A percentile compares a stretch with the other conserved stretches of the same genome.
phyloP scores from a whole-genome alignment of 2,113 vertebrate genomes.

The Hydropotes inermis region DNA sequence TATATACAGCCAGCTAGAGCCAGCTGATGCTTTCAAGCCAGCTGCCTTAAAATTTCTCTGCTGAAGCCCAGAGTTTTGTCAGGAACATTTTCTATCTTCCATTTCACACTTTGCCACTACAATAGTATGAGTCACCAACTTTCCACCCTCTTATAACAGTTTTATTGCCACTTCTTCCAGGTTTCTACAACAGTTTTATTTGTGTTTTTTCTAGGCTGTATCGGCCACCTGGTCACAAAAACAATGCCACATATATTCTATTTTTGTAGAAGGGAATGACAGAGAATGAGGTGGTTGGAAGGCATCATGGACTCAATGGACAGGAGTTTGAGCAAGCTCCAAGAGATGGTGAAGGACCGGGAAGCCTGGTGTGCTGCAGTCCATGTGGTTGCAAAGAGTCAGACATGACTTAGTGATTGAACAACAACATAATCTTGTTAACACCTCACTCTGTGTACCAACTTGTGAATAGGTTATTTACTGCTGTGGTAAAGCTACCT shows the following conservation, averaged over 20 bases:
- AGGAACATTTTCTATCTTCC: not conserved
- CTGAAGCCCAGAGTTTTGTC: not conserved
- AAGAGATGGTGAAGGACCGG: not conserved
- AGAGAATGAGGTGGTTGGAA: not conserved
- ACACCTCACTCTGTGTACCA: not conserved
- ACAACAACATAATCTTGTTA: not conserved
- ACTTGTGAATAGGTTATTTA: not conserved
- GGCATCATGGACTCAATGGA: not conserved
- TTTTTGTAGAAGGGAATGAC: not conserved
- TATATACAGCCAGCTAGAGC: not conserved
- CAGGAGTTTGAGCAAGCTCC: not conserved
- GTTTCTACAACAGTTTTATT: not conserved
- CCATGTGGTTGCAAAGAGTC: not conserved
- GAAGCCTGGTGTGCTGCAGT: not conserved
- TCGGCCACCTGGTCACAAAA: not conserved
- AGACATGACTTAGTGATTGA: not conserved
- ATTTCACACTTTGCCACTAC: not conserved
- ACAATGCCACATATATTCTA: not conserved
- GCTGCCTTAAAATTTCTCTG: not conserved
- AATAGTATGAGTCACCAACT: not conserved
- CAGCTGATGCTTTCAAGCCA: not conserved
- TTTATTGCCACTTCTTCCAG: not conserved
- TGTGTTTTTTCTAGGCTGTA: not conserved
- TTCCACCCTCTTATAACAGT: not conserved
- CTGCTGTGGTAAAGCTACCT: not conserved